These are phyloP conservation scores for Cantharis nigra DNA, from an alignment of 2,888 invertebrate genomes.

Conservation along the genomic window DNA sequence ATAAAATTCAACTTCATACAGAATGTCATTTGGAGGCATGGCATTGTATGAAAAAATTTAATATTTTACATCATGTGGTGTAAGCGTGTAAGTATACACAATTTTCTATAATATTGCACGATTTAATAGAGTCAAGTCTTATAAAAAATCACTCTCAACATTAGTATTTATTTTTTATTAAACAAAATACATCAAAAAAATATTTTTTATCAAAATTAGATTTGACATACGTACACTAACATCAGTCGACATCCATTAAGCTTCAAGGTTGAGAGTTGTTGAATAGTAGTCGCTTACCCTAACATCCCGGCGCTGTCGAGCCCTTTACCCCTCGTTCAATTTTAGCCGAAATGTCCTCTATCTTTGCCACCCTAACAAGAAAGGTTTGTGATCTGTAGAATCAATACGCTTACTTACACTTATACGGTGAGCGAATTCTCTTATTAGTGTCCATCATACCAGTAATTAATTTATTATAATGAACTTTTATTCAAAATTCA, in stretches of 20 bases:
- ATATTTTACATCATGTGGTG: background rate
- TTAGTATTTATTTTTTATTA: background rate
- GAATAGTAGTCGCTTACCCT: slow-evolving; percentile 39
- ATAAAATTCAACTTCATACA: slow-evolving; percentile 29
- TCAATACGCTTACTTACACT: slow-evolving; percentile 41
- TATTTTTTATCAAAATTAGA: background rate
- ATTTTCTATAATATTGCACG: background rate
- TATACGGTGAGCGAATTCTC: slow-evolving; percentile 20
- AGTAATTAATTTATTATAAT: background rate
- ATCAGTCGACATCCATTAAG: slow-evolving; percentile 40
- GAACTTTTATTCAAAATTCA: background rate
- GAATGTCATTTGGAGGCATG: slow-evolving; percentile 7
- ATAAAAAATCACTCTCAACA: background rate
- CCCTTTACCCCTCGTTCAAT: slow-evolving; percentile 30
- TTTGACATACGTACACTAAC: background rate
- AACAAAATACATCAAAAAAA: background rate
- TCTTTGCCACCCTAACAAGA: slow-evolving; percentile 31
- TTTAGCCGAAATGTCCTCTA: slow-evolving; percentile 33
- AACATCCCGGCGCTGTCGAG: slow-evolving; percentile 21
- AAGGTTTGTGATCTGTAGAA: slow-evolving; percentile 40
- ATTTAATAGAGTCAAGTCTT: background rate
- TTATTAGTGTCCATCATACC: background rate
- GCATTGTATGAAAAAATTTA: background rate
- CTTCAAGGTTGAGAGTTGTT: slow-evolving; percentile 40
- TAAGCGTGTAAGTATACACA: background rate